Conservation (phyloP, 2,113 vertebrate species). For the Willisornis vidua region DNA sequence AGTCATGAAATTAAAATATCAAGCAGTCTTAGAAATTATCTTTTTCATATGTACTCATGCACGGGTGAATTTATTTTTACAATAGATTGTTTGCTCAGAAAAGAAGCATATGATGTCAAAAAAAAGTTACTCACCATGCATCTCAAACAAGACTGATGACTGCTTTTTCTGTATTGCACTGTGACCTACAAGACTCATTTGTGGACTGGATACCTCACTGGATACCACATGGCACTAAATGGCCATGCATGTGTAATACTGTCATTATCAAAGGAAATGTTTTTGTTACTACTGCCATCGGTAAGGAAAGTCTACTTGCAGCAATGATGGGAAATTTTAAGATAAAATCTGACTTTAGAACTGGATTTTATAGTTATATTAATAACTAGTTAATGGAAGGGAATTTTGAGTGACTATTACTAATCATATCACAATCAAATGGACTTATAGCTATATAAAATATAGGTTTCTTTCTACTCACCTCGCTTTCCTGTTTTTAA, state of each 20-base stretch:
- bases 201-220: background rate
- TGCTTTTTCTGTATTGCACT: background rate
- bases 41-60: background rate
- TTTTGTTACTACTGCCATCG: background rate
- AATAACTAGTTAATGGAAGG: background rate
- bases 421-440: background rate
- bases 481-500: background rate
- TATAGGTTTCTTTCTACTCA: background rate
- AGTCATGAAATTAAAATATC: background rate
- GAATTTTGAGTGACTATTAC: background rate
- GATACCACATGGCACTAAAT: background rate
- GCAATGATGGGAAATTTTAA: background rate
- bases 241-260: fast-evolving
- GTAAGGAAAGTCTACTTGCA: background rate
- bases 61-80: background rate
- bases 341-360: background rate
- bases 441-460: background rate
- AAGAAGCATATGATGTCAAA: background rate
- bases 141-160: background rate
- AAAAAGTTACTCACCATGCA: background rate
- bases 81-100: background rate
- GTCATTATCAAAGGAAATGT: background rate
- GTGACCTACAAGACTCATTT: background rate
- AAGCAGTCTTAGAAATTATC: background rate
- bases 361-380: background rate